phyloP scores from a whole-genome alignment of 2,888 invertebrate genomes.

The Tigriopus californicus region DNA sequence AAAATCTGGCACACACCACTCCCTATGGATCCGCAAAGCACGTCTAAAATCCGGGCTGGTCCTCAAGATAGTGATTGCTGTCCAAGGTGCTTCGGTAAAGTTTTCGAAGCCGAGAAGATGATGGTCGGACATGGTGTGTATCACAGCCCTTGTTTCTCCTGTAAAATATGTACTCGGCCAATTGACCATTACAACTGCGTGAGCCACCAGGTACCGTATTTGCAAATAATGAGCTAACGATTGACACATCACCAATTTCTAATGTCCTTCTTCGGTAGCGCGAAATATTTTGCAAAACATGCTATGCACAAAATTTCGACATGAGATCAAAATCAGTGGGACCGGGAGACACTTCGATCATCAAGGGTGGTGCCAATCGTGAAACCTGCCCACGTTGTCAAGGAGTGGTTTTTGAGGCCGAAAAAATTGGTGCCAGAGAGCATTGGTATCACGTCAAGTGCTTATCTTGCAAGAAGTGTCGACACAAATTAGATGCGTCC shows the following conservation, averaged over 20 bases:
- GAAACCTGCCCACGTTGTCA: conserved; percentile 5
- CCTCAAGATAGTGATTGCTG: neutral
- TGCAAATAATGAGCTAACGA: no score
- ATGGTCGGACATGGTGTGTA: neutral
- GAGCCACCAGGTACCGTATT: neutral
- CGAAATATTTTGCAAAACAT: neutral
- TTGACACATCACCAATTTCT: no score
- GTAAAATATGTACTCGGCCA: neutral
- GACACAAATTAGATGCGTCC: neutral
- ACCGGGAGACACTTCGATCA: neutral
- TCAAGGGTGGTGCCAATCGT: neutral
- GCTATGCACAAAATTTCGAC: neutral
- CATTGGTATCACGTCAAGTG: neutral
- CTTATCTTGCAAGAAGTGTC: conserved; percentile 4
- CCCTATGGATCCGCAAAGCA: neutral
- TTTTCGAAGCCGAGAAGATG: conserved; percentile 6
- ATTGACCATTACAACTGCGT: neutral
- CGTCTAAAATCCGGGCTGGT: neutral
- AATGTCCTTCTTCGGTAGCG: neutral
- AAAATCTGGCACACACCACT: conserved; percentile 3
- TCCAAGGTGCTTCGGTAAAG: neutral
- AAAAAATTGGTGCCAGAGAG: neutral
- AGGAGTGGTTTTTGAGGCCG: conserved; percentile 11
- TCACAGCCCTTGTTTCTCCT: neutral
- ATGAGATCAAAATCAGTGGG: neutral